Evolutionary conservation across 2,888 invertebrate species (phyloP), one percentile per base, ranked within the genome.

Genomic region (Congeria kusceri): DNA sequence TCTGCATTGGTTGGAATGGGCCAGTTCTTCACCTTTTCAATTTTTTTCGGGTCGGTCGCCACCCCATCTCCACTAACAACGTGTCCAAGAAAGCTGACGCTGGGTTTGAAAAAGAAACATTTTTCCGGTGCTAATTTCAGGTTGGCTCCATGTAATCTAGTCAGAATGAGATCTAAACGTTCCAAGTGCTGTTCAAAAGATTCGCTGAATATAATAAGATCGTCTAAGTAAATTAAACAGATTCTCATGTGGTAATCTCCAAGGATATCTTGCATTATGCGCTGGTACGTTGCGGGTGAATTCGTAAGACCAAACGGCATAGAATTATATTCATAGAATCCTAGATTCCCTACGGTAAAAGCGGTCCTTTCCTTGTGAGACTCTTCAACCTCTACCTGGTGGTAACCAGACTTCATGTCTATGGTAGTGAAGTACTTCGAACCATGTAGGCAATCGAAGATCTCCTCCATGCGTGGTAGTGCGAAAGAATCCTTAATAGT

Each of bases 1-100:
- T 68, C 71, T 20, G 67, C 56, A 18, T 29, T 71, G 25, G 61
- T 39, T 13, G 86, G 86, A 9, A 32, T 64, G 3, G 67, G 27
- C 9, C 53, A 46, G 29, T 65, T 72, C 4, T 72, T 59, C 15
- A 66, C 66, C 49, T 73, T 73, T 4, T 58, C 73, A n/a, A n/a
- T n/a, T n/a, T n/a, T n/a, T n/a, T n/a, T n/a, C 18, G 49, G 73
- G 23, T 73, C 66, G 32, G 65, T 66, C 32, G 57, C 57, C 20
- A 72, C 39, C 11, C 72, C 58, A 7, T 62, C 27, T 1, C 18
- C 62, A 62, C 49, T 56, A 3, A 71, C 71, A n/a, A 71, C 28
- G 39, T 71, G 71, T 18, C 72, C 64, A 5, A 72, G 23, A 58
- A 72, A 65, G 39, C 27, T 46, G 0, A 65, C 64, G 32, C 29